Evolutionary conservation across 1,140 invertebrate genomes (phyloP).

Genomic region (Papilio xuthus): DNA sequence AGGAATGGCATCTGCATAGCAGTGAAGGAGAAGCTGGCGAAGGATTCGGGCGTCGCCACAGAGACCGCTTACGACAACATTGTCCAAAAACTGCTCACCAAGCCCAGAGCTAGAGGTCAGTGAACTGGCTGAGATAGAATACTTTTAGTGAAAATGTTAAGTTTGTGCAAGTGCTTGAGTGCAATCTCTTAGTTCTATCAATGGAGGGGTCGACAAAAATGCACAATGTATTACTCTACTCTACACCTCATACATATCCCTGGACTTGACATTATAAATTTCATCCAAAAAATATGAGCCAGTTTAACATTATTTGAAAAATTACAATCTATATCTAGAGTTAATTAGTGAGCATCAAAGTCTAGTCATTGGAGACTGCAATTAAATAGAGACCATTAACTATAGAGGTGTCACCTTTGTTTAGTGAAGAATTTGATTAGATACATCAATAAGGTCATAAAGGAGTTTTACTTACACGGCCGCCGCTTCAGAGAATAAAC

Average conservation of each 20-base stretch:
- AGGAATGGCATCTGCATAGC: constrained; percentile 95
- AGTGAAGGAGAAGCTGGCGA: constrained; percentile 95
- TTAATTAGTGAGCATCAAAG: neutral
- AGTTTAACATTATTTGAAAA: neutral
- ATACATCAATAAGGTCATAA: neutral
- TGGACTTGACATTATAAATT: too few relatives aligned
- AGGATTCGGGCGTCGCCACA: constrained; percentile 96
- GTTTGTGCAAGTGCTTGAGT: too few relatives aligned
- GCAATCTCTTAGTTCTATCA: too few relatives aligned
- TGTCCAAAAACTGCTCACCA: constrained; percentile 90
- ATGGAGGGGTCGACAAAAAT: too few relatives aligned
- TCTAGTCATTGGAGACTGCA: neutral
- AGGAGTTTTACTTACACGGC: neutral
- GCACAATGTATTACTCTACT: too few relatives aligned
- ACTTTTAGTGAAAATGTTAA: too few relatives aligned
- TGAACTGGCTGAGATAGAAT: neutral
- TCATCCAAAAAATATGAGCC: too few relatives aligned
- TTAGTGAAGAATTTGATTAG: neutral
- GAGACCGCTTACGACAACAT: constrained; percentile 94
- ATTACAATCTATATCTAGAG: neutral
- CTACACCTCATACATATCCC: too few relatives aligned
- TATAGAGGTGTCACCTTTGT: neutral
- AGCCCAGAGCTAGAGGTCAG: constrained; percentile 93
- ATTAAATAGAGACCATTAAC: neutral
- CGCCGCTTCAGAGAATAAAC: constrained; percentile 5